A percentile compares a stretch with the other conserved stretches of the same genome.
phyloP scores from a whole-genome alignment of 2,797 vertebrate genomes.

The Emydoidea blandingii region DNA sequence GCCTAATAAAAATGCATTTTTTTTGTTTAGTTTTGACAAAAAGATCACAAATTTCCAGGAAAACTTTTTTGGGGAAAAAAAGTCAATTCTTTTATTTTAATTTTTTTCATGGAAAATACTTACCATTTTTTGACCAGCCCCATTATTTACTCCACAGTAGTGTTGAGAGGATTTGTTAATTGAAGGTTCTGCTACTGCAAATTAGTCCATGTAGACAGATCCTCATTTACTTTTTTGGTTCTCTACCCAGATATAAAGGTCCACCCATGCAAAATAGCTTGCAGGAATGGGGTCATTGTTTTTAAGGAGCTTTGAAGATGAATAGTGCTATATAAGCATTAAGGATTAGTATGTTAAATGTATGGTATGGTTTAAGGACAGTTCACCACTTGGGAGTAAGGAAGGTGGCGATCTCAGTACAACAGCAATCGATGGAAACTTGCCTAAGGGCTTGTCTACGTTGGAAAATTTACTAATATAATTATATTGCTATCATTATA shows the following conservation, averaged over 20 bases:
- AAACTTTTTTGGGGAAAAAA: neutral
- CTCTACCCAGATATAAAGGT: neutral
- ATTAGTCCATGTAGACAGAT: neutral
- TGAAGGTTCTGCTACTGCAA: rapidly evolving
- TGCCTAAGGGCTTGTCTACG: neutral
- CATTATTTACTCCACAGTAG: neutral
- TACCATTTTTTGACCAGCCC: neutral
- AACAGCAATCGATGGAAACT: neutral
- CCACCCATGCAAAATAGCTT: neutral
- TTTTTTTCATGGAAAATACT: neutral
- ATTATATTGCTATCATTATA: conserved; percentile 23
- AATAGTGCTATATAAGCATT: neutral
- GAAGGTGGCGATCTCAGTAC: neutral
- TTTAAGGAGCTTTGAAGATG: neutral
- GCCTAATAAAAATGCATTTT: neutral
- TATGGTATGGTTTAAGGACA: neutral
- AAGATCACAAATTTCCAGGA: neutral
- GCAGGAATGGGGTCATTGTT: neutral
- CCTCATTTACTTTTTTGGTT: neutral
- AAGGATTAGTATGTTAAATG: neutral
- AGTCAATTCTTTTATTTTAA: neutral
- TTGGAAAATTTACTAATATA: neutral
- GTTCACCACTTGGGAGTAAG: neutral
- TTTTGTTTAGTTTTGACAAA: neutral
- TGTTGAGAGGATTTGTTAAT: neutral